These are phyloP conservation scores for Tolmerus cingulatus DNA, from an alignment of 2,888 invertebrate genomes.

Conservation along the genomic window DNA sequence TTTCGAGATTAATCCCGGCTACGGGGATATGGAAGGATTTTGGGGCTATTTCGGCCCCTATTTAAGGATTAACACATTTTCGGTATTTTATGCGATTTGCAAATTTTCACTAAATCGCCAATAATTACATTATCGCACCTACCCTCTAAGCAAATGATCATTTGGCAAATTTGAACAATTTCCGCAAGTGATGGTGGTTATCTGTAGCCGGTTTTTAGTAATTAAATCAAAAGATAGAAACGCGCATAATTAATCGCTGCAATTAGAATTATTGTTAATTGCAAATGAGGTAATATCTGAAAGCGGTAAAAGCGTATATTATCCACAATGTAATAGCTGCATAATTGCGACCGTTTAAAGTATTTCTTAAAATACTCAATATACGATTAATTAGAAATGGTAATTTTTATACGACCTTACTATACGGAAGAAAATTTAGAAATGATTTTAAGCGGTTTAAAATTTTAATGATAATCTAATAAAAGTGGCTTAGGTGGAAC, in stretches of 20 bases:
- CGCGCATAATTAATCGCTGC: neutral
- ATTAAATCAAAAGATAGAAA: neutral
- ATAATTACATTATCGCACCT: neutral
- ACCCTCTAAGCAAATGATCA: neutral
- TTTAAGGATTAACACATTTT: constrained; percentile 7
- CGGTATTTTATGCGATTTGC: neutral
- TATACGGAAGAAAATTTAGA: too few relatives aligned
- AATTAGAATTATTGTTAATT: neutral
- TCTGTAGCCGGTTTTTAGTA: neutral
- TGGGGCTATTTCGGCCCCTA: neutral
- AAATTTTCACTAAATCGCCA: neutral
- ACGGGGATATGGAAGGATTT: neutral
- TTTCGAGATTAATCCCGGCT: constrained; percentile 11
- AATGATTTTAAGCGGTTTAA: too few relatives aligned
- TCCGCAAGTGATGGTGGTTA: neutral
- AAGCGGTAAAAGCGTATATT: neutral
- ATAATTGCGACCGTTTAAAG: neutral
- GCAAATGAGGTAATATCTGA: neutral
- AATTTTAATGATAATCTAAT: too few relatives aligned
- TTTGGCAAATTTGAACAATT: neutral
- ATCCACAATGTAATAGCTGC: neutral
- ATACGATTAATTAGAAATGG: neutral
- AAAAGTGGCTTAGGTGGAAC: too few relatives aligned
- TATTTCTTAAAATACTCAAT: neutral
- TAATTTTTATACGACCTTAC: neutral